These are phyloP conservation scores for Bubo scandiacus DNA, from an alignment of 2,113 vertebrate species.

Conservation along the genomic window DNA sequence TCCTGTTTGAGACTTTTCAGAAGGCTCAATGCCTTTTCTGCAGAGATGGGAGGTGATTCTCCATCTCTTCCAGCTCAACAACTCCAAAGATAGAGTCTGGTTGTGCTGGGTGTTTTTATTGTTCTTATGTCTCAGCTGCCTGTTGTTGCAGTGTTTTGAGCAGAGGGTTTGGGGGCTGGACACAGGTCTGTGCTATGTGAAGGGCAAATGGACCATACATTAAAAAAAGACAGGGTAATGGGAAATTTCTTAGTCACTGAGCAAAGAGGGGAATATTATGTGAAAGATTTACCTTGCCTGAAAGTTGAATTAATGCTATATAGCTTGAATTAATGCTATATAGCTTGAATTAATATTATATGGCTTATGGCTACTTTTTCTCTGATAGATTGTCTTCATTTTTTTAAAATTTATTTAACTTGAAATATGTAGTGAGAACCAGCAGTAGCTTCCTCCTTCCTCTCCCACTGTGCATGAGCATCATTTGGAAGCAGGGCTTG, in stretches of 20 bases:
- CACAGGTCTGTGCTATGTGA: neutral
- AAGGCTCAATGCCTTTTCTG: neutral
- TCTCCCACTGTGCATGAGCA: neutral
- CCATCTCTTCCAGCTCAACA: neutral
- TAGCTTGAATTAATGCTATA: neutral
- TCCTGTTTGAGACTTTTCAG: neutral
- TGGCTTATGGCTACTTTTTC: neutral
- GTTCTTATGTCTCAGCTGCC: neutral
- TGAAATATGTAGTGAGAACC: neutral
- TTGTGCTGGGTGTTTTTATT: neutral
- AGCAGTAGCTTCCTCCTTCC: neutral
- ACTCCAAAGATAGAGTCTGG: neutral
- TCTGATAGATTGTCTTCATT: neutral
- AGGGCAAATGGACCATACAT: neutral
- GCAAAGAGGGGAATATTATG: neutral
- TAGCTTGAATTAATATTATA: neutral
- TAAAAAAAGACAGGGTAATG: neutral
- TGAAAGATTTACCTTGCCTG: constrained; percentile 5
- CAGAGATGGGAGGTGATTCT: neutral
- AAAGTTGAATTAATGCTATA: neutral
- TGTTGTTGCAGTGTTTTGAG: neutral
- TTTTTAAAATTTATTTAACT: neutral
- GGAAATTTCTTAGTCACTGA: constrained; percentile 26
- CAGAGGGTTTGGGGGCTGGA: neutral
- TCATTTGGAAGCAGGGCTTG: neutral